Evolutionary conservation across 2,113 vertebrate species (phyloP).

Genomic region (Hippoglossus stenolepis): DNA sequence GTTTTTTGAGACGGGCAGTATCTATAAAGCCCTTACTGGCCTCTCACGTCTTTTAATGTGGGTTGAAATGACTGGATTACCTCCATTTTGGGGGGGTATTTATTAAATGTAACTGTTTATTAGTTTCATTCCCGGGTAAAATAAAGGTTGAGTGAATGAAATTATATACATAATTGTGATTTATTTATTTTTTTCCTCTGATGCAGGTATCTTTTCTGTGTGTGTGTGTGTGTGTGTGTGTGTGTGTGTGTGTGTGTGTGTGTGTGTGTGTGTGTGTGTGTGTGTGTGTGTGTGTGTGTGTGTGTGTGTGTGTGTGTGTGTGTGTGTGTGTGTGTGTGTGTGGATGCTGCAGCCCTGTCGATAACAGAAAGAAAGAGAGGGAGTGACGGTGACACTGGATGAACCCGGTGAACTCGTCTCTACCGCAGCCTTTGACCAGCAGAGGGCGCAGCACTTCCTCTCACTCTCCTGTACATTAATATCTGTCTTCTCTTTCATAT

Average conservation of each 20-base stretch:
- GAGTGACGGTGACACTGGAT: slow-evolving; percentile 21
- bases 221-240: not conserved
- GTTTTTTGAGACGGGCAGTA: no score
- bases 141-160: not conserved
- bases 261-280: no score
- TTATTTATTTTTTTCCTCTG: not conserved
- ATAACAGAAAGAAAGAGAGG: slow-evolving; percentile 31
- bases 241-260: no score
- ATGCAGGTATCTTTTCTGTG: not conserved
- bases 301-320: no score
- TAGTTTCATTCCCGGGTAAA: no score
- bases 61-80: no score
- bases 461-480: not conserved
- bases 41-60: no score
- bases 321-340: not conserved
- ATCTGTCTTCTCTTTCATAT: not conserved
- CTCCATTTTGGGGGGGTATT: no score
- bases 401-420: slow-evolving; percentile 56
- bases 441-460: slow-evolving; percentile 49
- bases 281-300: not conserved
- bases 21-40: no score
- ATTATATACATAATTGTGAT: not conserved
- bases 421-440: slow-evolving; percentile 29
- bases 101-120: no score
- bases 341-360: slow-evolving; percentile 41